Conservation (phyloP, 2,888 invertebrate genomes). For the Plagodis dolabraria region DNA sequence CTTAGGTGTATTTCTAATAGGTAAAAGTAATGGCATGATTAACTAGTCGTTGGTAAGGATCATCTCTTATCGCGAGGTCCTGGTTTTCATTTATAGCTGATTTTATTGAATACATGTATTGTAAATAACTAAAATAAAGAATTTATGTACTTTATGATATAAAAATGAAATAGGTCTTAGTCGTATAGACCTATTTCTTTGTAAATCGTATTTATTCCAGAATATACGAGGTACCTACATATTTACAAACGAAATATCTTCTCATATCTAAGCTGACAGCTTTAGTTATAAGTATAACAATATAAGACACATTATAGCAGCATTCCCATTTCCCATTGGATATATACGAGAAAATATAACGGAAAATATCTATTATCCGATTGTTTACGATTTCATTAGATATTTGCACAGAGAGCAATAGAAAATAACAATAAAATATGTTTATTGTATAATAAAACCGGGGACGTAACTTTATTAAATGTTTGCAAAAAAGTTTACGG, state of each 20-base stretch:
- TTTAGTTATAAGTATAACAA: neutral
- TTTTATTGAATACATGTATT: too few species aligned
- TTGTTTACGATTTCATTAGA: constrained; percentile 36
- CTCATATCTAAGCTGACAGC: neutral
- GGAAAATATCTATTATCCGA: constrained; percentile 33
- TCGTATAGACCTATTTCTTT: too few species aligned
- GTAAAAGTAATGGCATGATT: too few species aligned
- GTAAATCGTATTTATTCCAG: too few species aligned
- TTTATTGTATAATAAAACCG: constrained; percentile 68
- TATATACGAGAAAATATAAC: neutral
- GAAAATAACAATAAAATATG: constrained; percentile 55
- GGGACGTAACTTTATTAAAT: constrained; percentile 62
- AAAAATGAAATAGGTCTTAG: too few species aligned
- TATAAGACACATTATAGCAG: constrained; percentile 8
- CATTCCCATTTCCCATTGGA: constrained; percentile 2
- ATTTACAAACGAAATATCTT: neutral
- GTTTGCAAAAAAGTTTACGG: constrained; percentile 52
- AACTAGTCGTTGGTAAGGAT: too few species aligned
- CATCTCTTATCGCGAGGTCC: too few species aligned
- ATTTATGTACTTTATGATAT: too few species aligned
- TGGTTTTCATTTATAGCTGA: too few species aligned
- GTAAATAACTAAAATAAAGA: too few species aligned
- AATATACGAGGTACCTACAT: neutral
- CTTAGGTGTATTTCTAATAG: too few species aligned
- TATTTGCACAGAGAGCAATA: constrained; percentile 40